Conservation (phyloP, 2,888 invertebrate species). For the Acanthosoma haemorrhoidale region DNA sequence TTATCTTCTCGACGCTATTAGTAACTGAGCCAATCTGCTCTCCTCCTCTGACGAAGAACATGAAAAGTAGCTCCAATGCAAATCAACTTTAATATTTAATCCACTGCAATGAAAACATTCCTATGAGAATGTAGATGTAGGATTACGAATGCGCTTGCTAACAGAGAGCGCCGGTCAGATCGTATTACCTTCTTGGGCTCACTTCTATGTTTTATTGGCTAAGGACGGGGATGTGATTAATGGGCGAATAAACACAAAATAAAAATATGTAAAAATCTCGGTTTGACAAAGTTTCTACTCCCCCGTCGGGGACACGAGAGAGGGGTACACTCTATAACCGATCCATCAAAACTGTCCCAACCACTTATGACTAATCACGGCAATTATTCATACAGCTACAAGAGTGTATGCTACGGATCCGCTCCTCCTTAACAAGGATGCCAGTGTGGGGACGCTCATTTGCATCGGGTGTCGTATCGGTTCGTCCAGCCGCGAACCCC, state of each 20-base stretch:
- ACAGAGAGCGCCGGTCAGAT: neutral
- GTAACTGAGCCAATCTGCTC: too few species aligned
- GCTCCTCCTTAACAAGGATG: neutral
- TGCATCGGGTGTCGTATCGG: neutral
- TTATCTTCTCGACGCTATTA: too few species aligned
- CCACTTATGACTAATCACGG: neutral
- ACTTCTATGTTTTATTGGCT: neutral
- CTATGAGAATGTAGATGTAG: conserved; percentile 7
- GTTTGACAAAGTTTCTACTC: conserved; percentile 11
- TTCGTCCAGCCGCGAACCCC: too few species aligned
- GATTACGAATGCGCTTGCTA: conserved; percentile 1
- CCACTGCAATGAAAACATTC: neutral
- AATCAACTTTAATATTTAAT: too few species aligned
- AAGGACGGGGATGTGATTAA: neutral
- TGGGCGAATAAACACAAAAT: neutral
- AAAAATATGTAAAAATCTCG: neutral
- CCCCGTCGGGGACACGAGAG: neutral
- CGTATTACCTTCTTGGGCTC: conserved; percentile 2
- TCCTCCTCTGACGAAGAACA: too few species aligned
- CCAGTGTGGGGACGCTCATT: neutral
- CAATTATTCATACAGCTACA: neutral
- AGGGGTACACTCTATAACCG: neutral
- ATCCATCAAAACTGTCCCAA: neutral
- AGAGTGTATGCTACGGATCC: neutral
- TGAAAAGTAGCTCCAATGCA: too few species aligned